These are phyloP conservation scores for Miichthys miiuy DNA, from an alignment of 2,797 vertebrate species.

Conservation along the genomic window DNA sequence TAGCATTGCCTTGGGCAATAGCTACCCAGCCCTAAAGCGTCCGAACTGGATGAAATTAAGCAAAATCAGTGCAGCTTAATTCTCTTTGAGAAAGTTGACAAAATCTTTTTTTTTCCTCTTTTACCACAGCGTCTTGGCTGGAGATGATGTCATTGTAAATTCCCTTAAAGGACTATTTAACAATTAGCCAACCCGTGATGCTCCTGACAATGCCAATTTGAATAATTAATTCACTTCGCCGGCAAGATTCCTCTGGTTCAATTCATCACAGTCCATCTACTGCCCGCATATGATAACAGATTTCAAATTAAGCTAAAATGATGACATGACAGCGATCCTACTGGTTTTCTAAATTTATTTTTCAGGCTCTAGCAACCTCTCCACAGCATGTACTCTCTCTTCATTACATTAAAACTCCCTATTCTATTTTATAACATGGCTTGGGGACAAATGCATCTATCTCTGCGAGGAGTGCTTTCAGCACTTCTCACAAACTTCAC, in stretches of 20 bases:
- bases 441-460: constrained; percentile 25
- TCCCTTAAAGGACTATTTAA: constrained; percentile 54
- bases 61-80: constrained; percentile 69
- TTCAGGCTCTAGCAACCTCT: constrained; percentile 10
- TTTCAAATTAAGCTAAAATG: constrained; percentile 14
- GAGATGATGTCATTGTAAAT: constrained; percentile 38
- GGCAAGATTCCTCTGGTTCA: constrained; percentile 16
- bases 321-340: constrained; percentile 15
- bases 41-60: constrained; percentile 57
- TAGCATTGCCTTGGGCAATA: constrained; percentile 65
- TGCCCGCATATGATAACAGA: not conserved
- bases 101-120: constrained; percentile 8
- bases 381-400: constrained; percentile 4
- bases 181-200: constrained; percentile 37
- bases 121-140: not conserved
- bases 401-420: constrained; percentile 30
- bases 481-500: constrained; percentile 40
- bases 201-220: constrained; percentile 37
- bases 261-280: constrained; percentile 13
- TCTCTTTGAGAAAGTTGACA: constrained; percentile 65
- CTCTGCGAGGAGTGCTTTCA: constrained; percentile 23
- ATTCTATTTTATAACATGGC: constrained; percentile 23
- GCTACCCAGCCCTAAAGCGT: constrained; percentile 48
- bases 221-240: constrained; percentile 39
- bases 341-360: constrained; percentile 5